Evolutionary conservation across 2,113 vertebrate species (phyloP).

Genomic region (Malurus cyaneus): DNA sequence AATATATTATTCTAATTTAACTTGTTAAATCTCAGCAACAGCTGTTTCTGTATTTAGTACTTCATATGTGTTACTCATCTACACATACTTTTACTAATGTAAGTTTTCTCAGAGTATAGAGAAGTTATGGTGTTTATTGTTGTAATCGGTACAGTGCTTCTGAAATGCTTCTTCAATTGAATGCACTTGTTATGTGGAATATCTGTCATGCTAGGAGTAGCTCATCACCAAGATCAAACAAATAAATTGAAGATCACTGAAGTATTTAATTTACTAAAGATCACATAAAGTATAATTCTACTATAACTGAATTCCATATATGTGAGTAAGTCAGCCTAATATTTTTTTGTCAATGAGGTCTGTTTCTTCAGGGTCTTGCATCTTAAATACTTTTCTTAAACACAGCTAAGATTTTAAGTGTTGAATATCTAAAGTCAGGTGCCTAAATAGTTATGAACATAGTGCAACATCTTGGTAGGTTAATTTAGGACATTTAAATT

Average conservation of each 20-base stretch:
- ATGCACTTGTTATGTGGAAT: not conserved
- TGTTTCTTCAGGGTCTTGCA: not conserved
- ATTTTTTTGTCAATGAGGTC: not conserved
- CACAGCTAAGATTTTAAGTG: not conserved
- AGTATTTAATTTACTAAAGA: not conserved
- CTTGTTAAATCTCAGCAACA: conserved; percentile 62
- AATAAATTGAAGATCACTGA: not conserved
- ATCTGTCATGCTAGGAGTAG: not conserved
- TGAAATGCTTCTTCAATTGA: not conserved
- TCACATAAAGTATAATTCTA: not conserved
- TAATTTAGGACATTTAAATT: not conserved
- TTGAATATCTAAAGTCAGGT: not conserved
- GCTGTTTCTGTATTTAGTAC: conserved; percentile 37
- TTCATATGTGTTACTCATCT: conserved; percentile 39
- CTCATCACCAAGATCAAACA: not conserved
- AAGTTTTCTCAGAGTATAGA: not conserved
- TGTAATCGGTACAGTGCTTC: not conserved
- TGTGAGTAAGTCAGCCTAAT: not conserved
- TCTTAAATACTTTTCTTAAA: not conserved
- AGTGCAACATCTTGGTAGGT: not conserved
- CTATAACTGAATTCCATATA: not conserved
- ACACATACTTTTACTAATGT: not conserved
- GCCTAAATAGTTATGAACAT: not conserved
- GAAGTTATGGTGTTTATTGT: not conserved
- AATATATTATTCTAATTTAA: conserved; percentile 48